Evolutionary conservation across 1,140 invertebrate genomes (phyloP).

Genomic region (Amyelois transitella): DNA sequence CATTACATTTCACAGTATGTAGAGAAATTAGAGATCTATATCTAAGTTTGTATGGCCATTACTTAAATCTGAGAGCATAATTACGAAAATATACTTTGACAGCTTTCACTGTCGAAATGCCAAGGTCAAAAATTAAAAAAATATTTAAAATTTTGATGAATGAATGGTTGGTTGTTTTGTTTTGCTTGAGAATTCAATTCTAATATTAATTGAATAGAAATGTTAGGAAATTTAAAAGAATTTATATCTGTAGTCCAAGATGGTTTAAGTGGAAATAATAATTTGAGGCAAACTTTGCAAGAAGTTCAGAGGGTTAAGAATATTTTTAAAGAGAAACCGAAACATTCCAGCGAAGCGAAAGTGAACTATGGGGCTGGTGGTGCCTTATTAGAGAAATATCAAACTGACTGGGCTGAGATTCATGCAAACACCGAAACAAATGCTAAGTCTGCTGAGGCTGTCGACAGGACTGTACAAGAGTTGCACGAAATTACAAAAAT

Average conservation of each 20-base stretch:
- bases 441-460: conserved; percentile 53
- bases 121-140: too few relatives aligned
- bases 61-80: too few relatives aligned
- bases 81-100: too few relatives aligned
- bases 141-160: too few relatives aligned
- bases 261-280: conserved; percentile 54
- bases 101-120: too few relatives aligned
- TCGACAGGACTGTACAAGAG: conserved; percentile 52
- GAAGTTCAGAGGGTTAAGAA: conserved; percentile 64
- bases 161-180: too few relatives aligned
- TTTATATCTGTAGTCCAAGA: conserved; percentile 67
- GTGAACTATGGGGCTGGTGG: conserved; percentile 61
- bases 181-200: too few relatives aligned
- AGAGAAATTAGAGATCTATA: too few relatives aligned
- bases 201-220: too few relatives aligned
- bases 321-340: conserved; percentile 64
- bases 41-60: too few relatives aligned
- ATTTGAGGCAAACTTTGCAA: conserved; percentile 58
- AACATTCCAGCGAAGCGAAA: conserved; percentile 44
- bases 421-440: conserved; percentile 61
- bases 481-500: conserved; percentile 41
- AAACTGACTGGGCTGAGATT: conserved; percentile 54
- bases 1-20: too few relatives aligned
- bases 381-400: conserved; percentile 56
- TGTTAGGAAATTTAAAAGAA: conserved; percentile 66